Evolutionary conservation across 2,113 vertebrate species (phyloP).

Genomic region (Synchiropus splendidus): DNA sequence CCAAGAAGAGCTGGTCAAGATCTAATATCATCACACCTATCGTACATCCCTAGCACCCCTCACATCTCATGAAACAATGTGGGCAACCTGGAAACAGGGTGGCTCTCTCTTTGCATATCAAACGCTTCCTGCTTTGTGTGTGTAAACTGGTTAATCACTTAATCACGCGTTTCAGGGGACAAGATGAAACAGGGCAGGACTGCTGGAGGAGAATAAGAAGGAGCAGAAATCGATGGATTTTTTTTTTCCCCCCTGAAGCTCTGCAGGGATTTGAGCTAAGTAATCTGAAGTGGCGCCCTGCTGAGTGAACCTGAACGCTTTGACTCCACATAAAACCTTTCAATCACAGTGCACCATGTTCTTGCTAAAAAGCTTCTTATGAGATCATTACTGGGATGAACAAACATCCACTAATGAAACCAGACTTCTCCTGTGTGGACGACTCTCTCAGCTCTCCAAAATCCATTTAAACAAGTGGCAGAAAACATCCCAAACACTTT

Average conservation of each 20-base stretch:
- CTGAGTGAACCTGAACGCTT: slow-evolving; percentile 59
- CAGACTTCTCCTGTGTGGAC: too few species aligned
- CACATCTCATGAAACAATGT: too few species aligned
- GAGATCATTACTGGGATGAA: slow-evolving; percentile 56
- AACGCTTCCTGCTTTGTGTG: slow-evolving; percentile 1
- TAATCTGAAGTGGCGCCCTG: slow-evolving; percentile 54
- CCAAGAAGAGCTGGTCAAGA: too few species aligned
- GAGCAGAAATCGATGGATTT: slow-evolving; percentile 42
- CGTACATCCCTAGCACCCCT: too few species aligned
- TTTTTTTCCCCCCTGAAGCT: slow-evolving; percentile 30
- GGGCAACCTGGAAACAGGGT: too few species aligned
- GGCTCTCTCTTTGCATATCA: too few species aligned
- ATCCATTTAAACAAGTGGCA: too few species aligned
- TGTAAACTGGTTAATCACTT: slow-evolving; percentile 39
- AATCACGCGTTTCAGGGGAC: slow-evolving; percentile 42
- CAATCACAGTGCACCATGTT: slow-evolving; percentile 51
- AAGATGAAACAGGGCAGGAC: slow-evolving; percentile 20
- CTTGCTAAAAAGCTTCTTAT: slow-evolving; percentile 52
- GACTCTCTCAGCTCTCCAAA: too few species aligned
- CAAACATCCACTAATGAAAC: slow-evolving; percentile 49
- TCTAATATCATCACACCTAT: too few species aligned
- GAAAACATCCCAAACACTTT: too few species aligned
- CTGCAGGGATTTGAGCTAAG: slow-evolving; percentile 46
- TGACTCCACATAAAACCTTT: slow-evolving; percentile 62
- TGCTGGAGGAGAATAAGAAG: slow-evolving; percentile 15